A percentile compares a stretch with the other conserved stretches of the same genome.
Conservation (phyloP, 2,888 invertebrate genomes). For the Acheta domesticus region DNA sequence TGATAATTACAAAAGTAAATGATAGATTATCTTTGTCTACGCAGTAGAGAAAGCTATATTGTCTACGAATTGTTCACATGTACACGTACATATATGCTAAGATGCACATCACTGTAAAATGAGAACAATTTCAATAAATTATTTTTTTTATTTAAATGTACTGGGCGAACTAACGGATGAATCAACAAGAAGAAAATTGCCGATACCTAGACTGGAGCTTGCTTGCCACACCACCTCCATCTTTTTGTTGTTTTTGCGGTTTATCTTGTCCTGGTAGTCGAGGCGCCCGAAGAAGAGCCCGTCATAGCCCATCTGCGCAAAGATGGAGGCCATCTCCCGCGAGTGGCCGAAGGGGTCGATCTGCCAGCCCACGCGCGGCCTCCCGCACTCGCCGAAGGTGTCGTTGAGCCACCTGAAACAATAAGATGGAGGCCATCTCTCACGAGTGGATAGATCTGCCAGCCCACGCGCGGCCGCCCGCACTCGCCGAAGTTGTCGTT, state of each 20-base stretch:
- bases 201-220: conserved; percentile 42
- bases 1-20: too few species aligned
- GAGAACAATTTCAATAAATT: too few species aligned
- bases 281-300: conserved; percentile 68
- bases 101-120: too few species aligned
- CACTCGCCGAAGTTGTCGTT: conserved; percentile 70
- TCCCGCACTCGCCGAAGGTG: conserved; percentile 68
- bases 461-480: conserved; percentile 69
- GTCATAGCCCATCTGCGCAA: conserved; percentile 67
- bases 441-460: conserved; percentile 81
- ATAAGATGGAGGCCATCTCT: conserved; percentile 61
- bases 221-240: conserved; percentile 72
- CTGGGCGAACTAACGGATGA: too few species aligned
- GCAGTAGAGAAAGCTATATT: too few species aligned
- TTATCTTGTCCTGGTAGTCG: conserved; percentile 62
- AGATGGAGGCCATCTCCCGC: conserved; percentile 62
- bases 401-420: conserved; percentile 58
- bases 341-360: conserved; percentile 85
- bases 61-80: too few species aligned
- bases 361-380: conserved; percentile 78
- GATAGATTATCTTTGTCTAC: too few species aligned
- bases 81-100: too few species aligned
- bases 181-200: too few species aligned
- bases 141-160: too few species aligned
- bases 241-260: conserved; percentile 55